Percentiles rank a stretch among this genome's conserved stretches.
phyloP scores from a whole-genome alignment of 2,888 invertebrate genomes.

The Leucophenga montana region DNA sequence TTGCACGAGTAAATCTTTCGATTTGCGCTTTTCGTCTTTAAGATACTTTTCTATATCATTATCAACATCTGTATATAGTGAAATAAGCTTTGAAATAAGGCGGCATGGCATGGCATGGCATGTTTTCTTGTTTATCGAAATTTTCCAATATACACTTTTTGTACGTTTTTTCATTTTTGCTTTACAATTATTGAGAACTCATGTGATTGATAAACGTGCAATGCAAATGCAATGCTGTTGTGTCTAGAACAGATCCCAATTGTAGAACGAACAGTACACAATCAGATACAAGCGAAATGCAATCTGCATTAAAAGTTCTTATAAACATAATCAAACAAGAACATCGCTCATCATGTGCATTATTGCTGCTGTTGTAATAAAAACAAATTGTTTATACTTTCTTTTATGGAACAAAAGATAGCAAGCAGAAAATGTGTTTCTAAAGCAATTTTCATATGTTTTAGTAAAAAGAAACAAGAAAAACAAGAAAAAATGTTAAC shows the following conservation, averaged over 20 bases:
- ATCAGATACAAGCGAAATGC: not conserved
- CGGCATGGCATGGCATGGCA: no score
- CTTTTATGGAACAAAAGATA: not conserved
- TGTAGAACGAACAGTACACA: no score
- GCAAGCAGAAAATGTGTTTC: not conserved
- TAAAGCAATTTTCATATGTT: not conserved
- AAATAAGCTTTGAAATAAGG: no score
- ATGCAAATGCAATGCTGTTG: no score
- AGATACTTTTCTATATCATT: no score
- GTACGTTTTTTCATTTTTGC: not conserved
- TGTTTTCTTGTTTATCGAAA: no score
- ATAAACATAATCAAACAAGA: not conserved
- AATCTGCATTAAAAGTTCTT: not conserved
- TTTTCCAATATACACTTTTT: not conserved
- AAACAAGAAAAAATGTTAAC: no score
- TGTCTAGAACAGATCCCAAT: no score
- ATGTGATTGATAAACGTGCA: not conserved
- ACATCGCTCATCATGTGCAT: not conserved
- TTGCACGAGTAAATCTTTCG: not conserved
- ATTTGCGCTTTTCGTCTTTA: not conserved
- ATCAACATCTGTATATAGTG: no score
- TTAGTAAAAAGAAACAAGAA: not conserved
- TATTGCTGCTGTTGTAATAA: not conserved
- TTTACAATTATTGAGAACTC: not conserved
- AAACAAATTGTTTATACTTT: conserved; percentile 3